Evolutionary conservation across 2,888 invertebrate genomes (phyloP).

Genomic region (Brachypalpus laphriformis): DNA sequence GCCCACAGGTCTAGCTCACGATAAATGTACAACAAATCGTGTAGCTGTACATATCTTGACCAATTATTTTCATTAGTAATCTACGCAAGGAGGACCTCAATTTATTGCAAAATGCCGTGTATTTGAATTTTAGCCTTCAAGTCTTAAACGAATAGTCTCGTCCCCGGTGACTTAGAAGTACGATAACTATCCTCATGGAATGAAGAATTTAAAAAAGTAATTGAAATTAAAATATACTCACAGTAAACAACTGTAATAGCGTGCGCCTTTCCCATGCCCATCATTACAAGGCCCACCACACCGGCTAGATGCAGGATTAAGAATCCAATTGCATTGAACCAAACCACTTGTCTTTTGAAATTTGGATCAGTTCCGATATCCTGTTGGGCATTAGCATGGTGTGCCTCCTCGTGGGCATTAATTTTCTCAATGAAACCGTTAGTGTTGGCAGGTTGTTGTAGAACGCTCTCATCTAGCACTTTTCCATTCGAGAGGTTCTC

Average conservation of each 20-base stretch:
- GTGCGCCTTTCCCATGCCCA: conserved; percentile 35
- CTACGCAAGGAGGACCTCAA: no score
- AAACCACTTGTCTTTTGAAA: conserved; percentile 85
- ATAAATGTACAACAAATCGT: no score
- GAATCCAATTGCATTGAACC: conserved; percentile 86
- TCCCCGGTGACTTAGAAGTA: no score
- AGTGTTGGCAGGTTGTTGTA: conserved; percentile 18
- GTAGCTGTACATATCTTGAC: no score
- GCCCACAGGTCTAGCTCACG: no score
- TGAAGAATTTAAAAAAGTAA: no score
- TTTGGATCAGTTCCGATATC: conserved; percentile 84
- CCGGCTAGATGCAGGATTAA: conserved; percentile 84
- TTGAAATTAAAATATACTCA: conserved; percentile 34
- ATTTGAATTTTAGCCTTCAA: no score
- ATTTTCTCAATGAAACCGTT: conserved; percentile 65
- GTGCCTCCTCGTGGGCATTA: conserved; percentile 42
- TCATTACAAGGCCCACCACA: conserved; percentile 47
- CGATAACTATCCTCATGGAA: no score
- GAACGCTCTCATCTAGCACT: conserved; percentile 46
- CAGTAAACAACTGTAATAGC: conserved; percentile 49
- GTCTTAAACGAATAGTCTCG: no score
- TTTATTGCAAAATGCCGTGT: no score
- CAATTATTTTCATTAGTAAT: no score
- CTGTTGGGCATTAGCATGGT: conserved; percentile 60
- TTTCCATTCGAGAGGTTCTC: conserved; percentile 63